phyloP scores from a whole-genome alignment of 2,113 vertebrate species.

The Trochalopteron elliotii region DNA sequence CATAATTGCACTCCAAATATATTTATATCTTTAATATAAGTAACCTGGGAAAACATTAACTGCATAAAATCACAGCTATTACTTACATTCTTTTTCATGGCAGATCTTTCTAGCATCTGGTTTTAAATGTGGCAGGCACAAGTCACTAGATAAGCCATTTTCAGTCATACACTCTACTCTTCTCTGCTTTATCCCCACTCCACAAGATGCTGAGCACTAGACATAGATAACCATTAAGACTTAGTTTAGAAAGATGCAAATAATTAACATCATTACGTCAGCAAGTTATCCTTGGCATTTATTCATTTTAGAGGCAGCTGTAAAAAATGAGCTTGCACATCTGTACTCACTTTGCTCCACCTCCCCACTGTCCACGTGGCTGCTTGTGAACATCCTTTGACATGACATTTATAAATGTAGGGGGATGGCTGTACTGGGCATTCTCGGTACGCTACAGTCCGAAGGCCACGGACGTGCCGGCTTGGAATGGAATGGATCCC shows the following conservation, averaged over 20 bases:
- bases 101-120: conserved; percentile 83
- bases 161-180: conserved; percentile 81
- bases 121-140: conserved; percentile 82
- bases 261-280: neutral
- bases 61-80: neutral
- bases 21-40: conserved; percentile 13
- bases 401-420: conserved; percentile 73
- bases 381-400: conserved; percentile 74
- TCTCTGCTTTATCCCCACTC: conserved; percentile 84
- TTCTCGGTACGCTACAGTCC: conserved; percentile 35
- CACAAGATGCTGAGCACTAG: conserved; percentile 92
- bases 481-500: conserved; percentile 51
- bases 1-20: neutral
- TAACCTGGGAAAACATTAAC: neutral
- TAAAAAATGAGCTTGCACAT: neutral
- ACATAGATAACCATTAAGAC: neutral
- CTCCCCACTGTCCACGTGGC: conserved; percentile 85
- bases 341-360: conserved; percentile 83
- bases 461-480: conserved; percentile 21
- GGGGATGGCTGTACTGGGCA: conserved; percentile 76
- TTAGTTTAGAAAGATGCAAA: neutral
- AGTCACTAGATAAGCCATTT: conserved; percentile 77
- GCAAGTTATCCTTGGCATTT: neutral
- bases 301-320: neutral
- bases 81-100: conserved; percentile 84